These are phyloP conservation scores for Solenopsis invicta DNA, from an alignment of 1,140 invertebrate genomes.

Conservation along the genomic window DNA sequence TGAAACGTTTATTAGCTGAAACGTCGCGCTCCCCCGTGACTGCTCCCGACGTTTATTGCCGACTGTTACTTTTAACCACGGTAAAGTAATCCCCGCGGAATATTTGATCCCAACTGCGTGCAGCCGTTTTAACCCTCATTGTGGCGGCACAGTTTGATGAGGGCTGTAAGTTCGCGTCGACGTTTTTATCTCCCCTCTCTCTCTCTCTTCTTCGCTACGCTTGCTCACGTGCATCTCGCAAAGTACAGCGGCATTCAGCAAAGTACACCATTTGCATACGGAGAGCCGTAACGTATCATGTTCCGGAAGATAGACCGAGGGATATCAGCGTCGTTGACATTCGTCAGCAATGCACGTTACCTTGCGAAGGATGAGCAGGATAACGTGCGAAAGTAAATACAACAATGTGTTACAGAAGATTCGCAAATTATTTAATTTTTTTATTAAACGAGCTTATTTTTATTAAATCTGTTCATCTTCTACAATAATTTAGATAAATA, in stretches of 20 bases:
- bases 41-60: conserved; percentile 52
- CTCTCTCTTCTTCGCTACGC: background rate
- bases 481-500: conserved; percentile 3
- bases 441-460: background rate
- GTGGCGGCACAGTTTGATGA: conserved; percentile 23
- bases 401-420: no score
- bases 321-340: conserved; percentile 9
- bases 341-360: conserved; percentile 1
- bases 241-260: conserved; percentile 3
- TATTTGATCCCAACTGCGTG: conserved; percentile 43
- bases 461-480: background rate
- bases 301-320: conserved; percentile 10
- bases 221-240: background rate
- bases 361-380: background rate
- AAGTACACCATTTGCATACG: conserved; percentile 40
- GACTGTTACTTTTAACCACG: conserved; percentile 57
- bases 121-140: conserved; percentile 41
- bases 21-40: background rate
- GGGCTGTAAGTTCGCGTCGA: background rate
- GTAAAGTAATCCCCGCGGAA: conserved; percentile 52
- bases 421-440: background rate
- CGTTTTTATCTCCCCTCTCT: background rate
- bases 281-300: conserved; percentile 7
- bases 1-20: conserved; percentile 56
- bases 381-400: background rate